Conservation (phyloP, 2,113 vertebrate species). For the Zosterops pallidus region DNA sequence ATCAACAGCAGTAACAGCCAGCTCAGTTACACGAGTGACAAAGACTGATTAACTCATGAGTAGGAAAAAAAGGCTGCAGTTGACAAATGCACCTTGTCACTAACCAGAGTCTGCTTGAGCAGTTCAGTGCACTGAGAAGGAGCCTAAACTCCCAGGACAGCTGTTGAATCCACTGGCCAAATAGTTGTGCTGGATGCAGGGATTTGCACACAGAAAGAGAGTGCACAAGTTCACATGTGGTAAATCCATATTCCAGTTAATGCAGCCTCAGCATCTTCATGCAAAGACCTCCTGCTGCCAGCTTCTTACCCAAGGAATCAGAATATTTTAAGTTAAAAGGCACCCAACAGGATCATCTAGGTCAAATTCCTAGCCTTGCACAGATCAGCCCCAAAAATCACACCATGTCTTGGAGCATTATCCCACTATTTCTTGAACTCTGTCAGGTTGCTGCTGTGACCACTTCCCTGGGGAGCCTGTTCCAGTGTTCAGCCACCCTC, state of each 20-base stretch:
- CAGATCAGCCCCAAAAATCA: neutral
- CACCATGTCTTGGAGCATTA: neutral
- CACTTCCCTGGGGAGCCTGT: neutral
- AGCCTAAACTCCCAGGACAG: neutral
- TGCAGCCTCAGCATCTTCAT: neutral
- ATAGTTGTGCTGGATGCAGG: accelerated
- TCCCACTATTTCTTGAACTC: neutral
- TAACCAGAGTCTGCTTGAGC: neutral
- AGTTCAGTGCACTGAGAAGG: neutral
- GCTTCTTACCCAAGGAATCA: neutral
- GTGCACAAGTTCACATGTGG: neutral
- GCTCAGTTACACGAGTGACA: neutral
- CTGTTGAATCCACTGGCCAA: neutral
- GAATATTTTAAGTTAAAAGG: neutral
- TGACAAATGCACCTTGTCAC: neutral
- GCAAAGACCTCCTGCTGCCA: neutral
- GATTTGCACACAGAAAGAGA: neutral
- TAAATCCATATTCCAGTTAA: neutral
- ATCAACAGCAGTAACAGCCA: neutral
- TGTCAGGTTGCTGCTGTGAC: neutral
- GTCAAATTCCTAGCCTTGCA: neutral
- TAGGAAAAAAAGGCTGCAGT: neutral
- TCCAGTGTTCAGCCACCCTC: neutral
- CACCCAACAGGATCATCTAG: neutral
- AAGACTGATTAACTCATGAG: neutral